A percentile compares a stretch with the other conserved stretches of the same genome.
Conservation (phyloP, 2,113 vertebrate species). For the Centrocercus urophasianus region DNA sequence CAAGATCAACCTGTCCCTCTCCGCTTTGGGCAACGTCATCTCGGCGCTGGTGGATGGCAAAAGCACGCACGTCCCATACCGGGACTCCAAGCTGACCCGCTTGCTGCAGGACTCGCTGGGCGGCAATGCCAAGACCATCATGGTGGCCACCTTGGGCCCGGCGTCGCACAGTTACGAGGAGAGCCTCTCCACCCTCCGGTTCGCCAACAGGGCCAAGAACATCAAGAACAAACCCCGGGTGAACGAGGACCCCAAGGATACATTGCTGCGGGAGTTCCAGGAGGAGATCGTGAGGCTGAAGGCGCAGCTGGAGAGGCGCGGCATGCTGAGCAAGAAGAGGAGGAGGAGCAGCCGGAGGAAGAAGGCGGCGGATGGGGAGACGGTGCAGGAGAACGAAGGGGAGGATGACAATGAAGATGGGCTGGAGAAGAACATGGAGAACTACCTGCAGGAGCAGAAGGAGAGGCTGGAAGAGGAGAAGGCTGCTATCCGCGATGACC, state of each 20-base stretch:
- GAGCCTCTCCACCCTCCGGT: conserved; percentile 92
- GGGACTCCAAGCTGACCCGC: conserved; percentile 97
- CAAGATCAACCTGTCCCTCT: conserved; percentile 97
- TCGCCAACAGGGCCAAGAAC: conserved; percentile 95
- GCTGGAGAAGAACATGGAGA: conserved; percentile 84
- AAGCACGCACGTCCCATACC: conserved; percentile 93
- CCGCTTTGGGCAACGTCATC: conserved; percentile 96
- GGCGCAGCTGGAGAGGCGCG: conserved; percentile 90
- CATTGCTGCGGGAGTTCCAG: conserved; percentile 94
- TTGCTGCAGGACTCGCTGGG: conserved; percentile 96
- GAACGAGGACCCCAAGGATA: conserved; percentile 97
- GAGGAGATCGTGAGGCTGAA: conserved; percentile 93
- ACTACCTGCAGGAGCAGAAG: conserved; percentile 92
- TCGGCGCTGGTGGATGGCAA: conserved; percentile 90
- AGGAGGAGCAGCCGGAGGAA: conserved; percentile 86
- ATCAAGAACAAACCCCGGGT: conserved; percentile 96
- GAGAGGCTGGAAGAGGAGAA: conserved; percentile 93
- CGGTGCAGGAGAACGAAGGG: conserved; percentile 68
- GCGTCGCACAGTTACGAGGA: conserved; percentile 90
- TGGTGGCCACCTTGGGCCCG: conserved; percentile 94
- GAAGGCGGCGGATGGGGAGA: conserved; percentile 66
- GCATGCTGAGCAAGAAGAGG: conserved; percentile 85
- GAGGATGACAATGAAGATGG: conserved; percentile 78
- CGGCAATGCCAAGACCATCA: conserved; percentile 95
- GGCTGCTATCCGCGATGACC: conserved; percentile 92